A percentile compares a stretch with the other conserved stretches of the same genome.
Evolutionary conservation across 1,140 invertebrate genomes (phyloP).

Genomic region (Eciton burchellii): DNA sequence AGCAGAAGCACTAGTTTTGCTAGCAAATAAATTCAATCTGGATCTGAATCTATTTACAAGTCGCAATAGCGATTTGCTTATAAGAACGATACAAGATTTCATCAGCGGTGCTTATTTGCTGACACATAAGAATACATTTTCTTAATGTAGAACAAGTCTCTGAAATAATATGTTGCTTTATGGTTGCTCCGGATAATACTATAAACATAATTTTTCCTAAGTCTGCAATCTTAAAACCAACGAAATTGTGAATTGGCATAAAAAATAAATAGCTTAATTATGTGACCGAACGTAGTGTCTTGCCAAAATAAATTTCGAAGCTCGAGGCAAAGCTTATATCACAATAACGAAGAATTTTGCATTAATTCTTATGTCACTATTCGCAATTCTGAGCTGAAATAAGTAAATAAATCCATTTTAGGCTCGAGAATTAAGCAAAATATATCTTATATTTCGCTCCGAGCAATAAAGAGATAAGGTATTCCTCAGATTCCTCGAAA

Average conservation of each 20-base stretch:
- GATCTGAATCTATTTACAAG: slow-evolving; percentile 99
- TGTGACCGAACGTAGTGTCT: slow-evolving; percentile 93
- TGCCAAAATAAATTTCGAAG: slow-evolving; percentile 94
- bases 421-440: slow-evolving; percentile 98
- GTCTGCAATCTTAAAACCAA: slow-evolving; percentile 97
- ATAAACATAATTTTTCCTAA: slow-evolving; percentile 93
- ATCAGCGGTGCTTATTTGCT: slow-evolving; percentile 98
- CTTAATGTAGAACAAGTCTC: slow-evolving; percentile 92
- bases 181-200: slow-evolving; percentile 90
- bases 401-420: slow-evolving; percentile 96
- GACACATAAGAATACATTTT: slow-evolving; percentile 97
- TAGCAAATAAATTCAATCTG: no score
- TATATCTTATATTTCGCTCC: slow-evolving; percentile 97
- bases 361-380: slow-evolving; percentile 96
- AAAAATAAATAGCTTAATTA: slow-evolving; percentile 96
- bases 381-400: slow-evolving; percentile 97
- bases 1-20: slow-evolving; percentile 97
- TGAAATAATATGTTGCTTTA: slow-evolving; percentile 91
- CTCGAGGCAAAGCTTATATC: slow-evolving; percentile 97
- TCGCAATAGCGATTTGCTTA: slow-evolving; percentile 98
- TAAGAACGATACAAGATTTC: slow-evolving; percentile 99
- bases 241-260: slow-evolving; percentile 98
- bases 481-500: neutral
- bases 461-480: slow-evolving; percentile 79
- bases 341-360: slow-evolving; percentile 94